Base-by-base conservation (phyloP, 2,888 invertebrate genomes). In the Mermis nigrescens region DNA sequence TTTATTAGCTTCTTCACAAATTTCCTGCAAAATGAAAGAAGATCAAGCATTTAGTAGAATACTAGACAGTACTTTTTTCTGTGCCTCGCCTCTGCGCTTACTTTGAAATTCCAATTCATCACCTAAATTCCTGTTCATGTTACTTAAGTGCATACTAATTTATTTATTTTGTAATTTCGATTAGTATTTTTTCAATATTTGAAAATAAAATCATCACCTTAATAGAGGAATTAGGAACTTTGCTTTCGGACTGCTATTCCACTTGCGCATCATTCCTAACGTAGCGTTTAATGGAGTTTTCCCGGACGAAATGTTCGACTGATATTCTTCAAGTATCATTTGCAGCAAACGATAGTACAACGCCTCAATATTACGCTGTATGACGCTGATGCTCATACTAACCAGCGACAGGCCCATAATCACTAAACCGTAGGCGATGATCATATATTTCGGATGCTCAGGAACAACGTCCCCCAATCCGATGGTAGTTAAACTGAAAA, bases 381-480 rank as follows among this genome's bases (percentile, higher is more conserved):
- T 73, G n/a, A 76, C 75, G 60, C 73, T 75, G 58, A 77, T 74
- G 56, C 72, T 72, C 76, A 76, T 77, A 61, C 74, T 73, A 53
- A 77, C 75, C 3, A 77, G 69, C 0, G 76, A 71, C 3, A 77
- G 68, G 4, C 76, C 76, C 54, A 76, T 65, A 62, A 77, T 74
- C 3, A 77, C 70, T 60, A 77, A 72, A 12, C 71, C 61, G 48
- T 73, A 74, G 1, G 74, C 71, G 4, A 73, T 67, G 12, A 76
- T 68, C 67, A 76, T 76, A 63, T 72, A 75, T 61, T 75, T 73
- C 2, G 75, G 75, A 64, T 76, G 74, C 1, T 69, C 72, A 0
- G 77, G 76, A 1, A 73, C 66, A 24, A 77, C 71, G 65, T 77
- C 76, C 12, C 76, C 76, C 57, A 77, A 73, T 1, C 76, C 76